Base-by-base conservation (phyloP, 2,113 vertebrate species). In the Nothoprocta perdicaria region DNA sequence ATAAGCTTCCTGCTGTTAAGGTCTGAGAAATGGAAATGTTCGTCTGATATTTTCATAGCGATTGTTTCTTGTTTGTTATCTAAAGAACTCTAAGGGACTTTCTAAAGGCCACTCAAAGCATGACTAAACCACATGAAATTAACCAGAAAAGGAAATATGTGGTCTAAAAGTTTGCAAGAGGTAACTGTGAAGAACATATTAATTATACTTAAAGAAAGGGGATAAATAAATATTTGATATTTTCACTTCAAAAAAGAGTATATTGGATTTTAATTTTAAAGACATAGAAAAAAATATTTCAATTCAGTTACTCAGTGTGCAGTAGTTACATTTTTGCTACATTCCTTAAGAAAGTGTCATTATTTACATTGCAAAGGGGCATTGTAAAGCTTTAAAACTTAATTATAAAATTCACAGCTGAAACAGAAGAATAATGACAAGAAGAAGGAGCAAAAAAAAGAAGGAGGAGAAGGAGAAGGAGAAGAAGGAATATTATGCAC, bases 51-150 rank as follows among this genome's bases (percentile, higher is more conserved):
- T 96, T 96, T 96, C 80, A 75, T 72, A 93, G 50, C 73, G 60
- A 84, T 95, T 96, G 92, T 88, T 91, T 85, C 89, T 92, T 90
- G 90, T 94, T 92, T 93, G 86, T 96, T 96, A 96, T 94, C 91
- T 94, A 81, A 94, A 93, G 82, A 90, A 93, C 77, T 96, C 86
- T 86, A 96, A 91, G 87, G 66, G 83, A 80, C 60, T 57, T 89
- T 63, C 63, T 92, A 89, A 95, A 94, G 88, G 66, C 68, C 67
- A 78, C 84, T 96, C 93, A 92, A 89, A 92, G 67, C 89, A 80
- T 90, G 85, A 96, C 80, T 84, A 93, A 95, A 93, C 67, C 74
- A 90, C 80, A 92, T 83, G 46, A 93, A 89, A 97, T 89, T 75
- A 96, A 89, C 61, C 82, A 93, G 88, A 95, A 96, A 93, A 80